phyloP scores from a whole-genome alignment of 1,140 invertebrate species.

The Drosophila burlai region DNA sequence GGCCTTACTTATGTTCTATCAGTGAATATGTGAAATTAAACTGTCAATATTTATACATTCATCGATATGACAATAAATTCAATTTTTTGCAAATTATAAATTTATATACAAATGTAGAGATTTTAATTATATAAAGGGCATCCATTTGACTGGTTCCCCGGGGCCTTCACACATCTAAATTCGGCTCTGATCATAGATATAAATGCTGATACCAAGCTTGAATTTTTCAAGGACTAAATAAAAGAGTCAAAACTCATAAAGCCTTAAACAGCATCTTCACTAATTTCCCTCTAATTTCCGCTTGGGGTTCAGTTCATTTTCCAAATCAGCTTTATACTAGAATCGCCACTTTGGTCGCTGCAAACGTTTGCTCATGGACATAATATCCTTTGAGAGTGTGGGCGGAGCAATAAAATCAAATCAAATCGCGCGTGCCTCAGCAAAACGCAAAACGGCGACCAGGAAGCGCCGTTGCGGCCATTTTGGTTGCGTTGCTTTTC shows the following conservation, averaged over 20 bases:
- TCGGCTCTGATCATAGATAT: too few relatives aligned
- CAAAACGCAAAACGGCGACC: conserved; percentile 52
- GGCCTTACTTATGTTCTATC: too few relatives aligned
- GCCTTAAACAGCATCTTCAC: too few relatives aligned
- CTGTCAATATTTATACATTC: too few relatives aligned
- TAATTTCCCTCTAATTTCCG: conserved; percentile 2
- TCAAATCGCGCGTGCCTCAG: conserved; percentile 55
- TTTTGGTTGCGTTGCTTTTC: conserved; percentile 55
- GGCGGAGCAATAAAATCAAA: conserved; percentile 50
- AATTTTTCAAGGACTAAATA: not conserved
- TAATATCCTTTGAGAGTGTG: conserved; percentile 25
- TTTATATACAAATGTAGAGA: too few relatives aligned
- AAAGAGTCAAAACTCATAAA: not conserved
- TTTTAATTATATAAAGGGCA: too few relatives aligned
- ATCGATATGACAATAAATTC: too few relatives aligned
- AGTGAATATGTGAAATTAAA: too few relatives aligned
- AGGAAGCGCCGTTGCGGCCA: conserved; percentile 49
- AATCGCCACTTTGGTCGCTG: conserved; percentile 8
- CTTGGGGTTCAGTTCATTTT: conserved; percentile 6
- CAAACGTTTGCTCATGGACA: conserved; percentile 17
- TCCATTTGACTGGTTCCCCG: too few relatives aligned
- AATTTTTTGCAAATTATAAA: too few relatives aligned
- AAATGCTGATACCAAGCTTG: not conserved
- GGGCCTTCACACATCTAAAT: too few relatives aligned
- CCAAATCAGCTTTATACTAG: not conserved